phyloP scores from a whole-genome alignment of 2,888 invertebrate species.

The Drosophila niveifrons region DNA sequence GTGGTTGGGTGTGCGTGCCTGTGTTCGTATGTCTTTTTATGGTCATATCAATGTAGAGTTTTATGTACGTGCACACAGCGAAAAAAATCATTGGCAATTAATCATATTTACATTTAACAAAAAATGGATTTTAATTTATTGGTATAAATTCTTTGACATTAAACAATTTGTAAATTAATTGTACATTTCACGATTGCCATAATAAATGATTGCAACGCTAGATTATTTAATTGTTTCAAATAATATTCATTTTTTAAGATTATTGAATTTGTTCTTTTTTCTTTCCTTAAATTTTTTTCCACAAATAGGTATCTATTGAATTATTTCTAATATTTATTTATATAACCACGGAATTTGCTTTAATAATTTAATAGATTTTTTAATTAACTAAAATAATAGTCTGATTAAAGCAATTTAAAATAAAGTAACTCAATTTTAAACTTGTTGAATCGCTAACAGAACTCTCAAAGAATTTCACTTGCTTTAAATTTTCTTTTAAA shows the following conservation, averaged over 20 bases:
- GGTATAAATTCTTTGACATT: not conserved
- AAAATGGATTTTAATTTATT: constrained; percentile 10
- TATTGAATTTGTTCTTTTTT: no score
- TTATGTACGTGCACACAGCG: constrained; percentile 21
- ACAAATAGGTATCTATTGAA: no score
- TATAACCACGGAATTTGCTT: no score
- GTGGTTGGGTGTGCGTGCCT: constrained; percentile 6
- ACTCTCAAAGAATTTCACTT: not conserved
- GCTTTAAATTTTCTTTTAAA: not conserved
- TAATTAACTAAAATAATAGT: no score
- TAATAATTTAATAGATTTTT: no score
- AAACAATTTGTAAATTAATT: not conserved
- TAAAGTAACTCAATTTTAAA: no score
- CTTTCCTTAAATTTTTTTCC: no score
- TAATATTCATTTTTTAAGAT: no score
- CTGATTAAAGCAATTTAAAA: no score
- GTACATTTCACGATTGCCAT: not conserved
- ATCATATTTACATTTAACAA: constrained; percentile 3
- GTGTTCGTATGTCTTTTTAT: constrained; percentile 16
- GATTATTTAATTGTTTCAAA: not conserved
- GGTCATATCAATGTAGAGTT: constrained; percentile 43
- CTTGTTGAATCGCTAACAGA: not conserved
- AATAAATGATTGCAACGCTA: not conserved
- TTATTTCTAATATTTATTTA: no score
- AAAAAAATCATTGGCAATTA: constrained; percentile 14